Evolutionary conservation across 2,113 vertebrate species (phyloP).

Genomic region (Stigmatopora argus): DNA sequence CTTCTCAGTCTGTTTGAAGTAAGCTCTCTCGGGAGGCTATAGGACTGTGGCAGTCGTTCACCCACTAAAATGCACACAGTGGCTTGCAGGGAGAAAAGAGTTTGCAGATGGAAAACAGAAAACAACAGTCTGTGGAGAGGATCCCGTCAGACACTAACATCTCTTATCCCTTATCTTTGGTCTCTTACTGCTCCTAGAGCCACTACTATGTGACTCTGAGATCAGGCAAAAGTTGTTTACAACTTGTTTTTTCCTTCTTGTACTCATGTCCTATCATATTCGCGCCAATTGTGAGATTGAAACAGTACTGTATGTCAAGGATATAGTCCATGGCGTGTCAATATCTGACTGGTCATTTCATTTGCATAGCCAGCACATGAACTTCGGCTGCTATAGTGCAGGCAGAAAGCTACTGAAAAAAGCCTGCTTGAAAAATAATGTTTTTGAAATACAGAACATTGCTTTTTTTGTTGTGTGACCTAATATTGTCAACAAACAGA

Average conservation of each 20-base stretch:
- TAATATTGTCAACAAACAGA: slow-evolving; percentile 29
- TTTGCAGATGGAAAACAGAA: slow-evolving; percentile 38
- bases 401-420: slow-evolving; percentile 32
- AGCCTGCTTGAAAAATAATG: slow-evolving; percentile 20
- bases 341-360: slow-evolving; percentile 29
- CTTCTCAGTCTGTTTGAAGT: slow-evolving; percentile 70
- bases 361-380: slow-evolving; percentile 28
- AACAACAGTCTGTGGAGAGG: slow-evolving; percentile 44
- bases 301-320: slow-evolving; percentile 31
- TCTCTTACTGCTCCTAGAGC: slow-evolving; percentile 22
- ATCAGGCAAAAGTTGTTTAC: slow-evolving; percentile 56
- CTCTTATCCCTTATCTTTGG: slow-evolving; percentile 39
- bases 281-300: slow-evolving; percentile 42
- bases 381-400: slow-evolving; percentile 14
- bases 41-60: slow-evolving; percentile 58
- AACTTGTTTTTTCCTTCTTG: not conserved
- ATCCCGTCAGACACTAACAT: slow-evolving; percentile 45
- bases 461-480: slow-evolving; percentile 29
- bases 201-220: slow-evolving; percentile 18
- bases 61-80: slow-evolving; percentile 55
- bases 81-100: slow-evolving; percentile 37
- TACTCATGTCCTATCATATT: slow-evolving; percentile 35
- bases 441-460: not conserved
- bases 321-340: slow-evolving; percentile 44
- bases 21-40: slow-evolving; percentile 58